Evolutionary conservation across 2,113 vertebrate genomes (phyloP), one percentile per base, ranked within the genome.

Genomic region (Elephas maximus): DNA sequence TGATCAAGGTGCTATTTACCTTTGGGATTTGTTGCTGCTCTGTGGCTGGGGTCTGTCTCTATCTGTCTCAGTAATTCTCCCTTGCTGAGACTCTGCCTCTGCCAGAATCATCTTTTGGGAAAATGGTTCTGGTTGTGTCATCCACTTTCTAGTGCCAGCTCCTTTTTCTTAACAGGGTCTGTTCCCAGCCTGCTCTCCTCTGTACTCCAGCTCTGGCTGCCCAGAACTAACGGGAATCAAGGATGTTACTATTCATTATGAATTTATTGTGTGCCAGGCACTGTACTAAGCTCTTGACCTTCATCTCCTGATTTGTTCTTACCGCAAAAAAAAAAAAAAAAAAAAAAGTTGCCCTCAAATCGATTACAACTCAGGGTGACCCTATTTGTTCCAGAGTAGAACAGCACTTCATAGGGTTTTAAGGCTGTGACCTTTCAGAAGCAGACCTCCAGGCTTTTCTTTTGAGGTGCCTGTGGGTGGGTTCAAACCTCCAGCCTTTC

Each of bases 111-210:
- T 87, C 45, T 85, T 96, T 80, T 48, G 51, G 53, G 45, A 26
- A 95, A 80, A 18, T 71, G 6, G 7, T 67, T 92, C 89, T 88
- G 15, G 51, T 89, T 90, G 37, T 21, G 17, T 89, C 24, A 23
- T 82, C 69, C n/a, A 82, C 74, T 60, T 90, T 81, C 53, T 37
- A 62, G 11, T 65, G 63, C 30, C 69, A 79, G 77, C 62, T 94
- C 48, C 85, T 73, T 91, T 95, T 89, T 41, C 78, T 57, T 57
- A 57, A 45, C 71, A 44, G 7, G 53, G 17, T 86, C 90, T 95
- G 53, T 76, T 41, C n/a, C 41, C n/a, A 80, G 10, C 44, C 37
- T 84, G 60, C 10, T 51, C 15, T 24, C 60, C 30, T 85, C 81
- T 94, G 18, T 45, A 67, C 9, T 48, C 80, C 41, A 91, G 45